Conservation (phyloP, 1,140 invertebrate species). For the Contarinia nasturtii region DNA sequence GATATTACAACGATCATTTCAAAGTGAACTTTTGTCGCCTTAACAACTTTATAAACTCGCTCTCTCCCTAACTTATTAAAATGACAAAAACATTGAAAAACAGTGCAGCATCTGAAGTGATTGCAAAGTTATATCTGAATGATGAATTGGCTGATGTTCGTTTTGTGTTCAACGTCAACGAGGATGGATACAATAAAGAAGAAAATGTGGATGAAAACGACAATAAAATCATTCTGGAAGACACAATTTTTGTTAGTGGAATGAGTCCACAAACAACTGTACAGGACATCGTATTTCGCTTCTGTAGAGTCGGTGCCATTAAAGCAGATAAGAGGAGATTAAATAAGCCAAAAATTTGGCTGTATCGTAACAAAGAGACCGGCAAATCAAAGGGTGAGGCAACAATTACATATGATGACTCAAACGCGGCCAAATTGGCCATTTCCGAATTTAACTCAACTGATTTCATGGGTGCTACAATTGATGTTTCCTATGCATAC, state of each 20-base stretch:
- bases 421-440: conserved; percentile 80
- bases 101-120: neutral
- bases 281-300: conserved; percentile 73
- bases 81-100: neutral
- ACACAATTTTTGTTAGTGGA: conserved; percentile 90
- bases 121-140: neutral
- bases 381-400: conserved; percentile 90
- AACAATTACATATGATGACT: conserved; percentile 93
- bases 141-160: neutral
- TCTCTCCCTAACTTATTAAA: too few species aligned
- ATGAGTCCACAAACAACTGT: conserved; percentile 70
- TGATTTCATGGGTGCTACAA: conserved; percentile 68
- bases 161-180: neutral
- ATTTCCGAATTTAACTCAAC: conserved; percentile 95
- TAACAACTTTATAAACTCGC: too few species aligned
- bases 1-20: too few species aligned
- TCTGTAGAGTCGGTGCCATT: conserved; percentile 89
- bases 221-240: conserved; percentile 70
- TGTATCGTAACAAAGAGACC: conserved; percentile 91
- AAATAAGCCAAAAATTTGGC: conserved; percentile 88
- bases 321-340: conserved; percentile 84
- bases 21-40: too few species aligned
- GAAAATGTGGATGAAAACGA: conserved; percentile 32
- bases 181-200: too few species aligned
- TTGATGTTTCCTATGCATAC: conserved; percentile 86